Evolutionary conservation across 2,113 vertebrate genomes (phyloP), one percentile per base, ranked within the genome.

Genomic region (Gallinago paraguaiae): DNA sequence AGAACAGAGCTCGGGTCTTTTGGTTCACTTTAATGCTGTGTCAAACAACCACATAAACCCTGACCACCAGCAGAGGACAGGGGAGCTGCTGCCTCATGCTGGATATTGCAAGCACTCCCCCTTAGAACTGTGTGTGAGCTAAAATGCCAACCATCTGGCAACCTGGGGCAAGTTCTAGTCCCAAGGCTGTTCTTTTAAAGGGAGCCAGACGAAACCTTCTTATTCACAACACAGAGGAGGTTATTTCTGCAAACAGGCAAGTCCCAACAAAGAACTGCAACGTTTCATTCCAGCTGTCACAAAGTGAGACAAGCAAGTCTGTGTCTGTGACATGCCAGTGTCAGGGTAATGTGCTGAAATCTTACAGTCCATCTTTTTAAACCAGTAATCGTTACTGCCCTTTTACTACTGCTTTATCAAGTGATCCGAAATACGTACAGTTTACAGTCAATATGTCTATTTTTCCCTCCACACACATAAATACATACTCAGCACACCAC

Each of bases 381-480:
- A 50, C 3, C 59, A 35, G 28, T 10, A 37, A 33, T n/a, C 15
- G 10, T 18, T 50, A 19, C 35, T 63, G 53, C 30, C 17, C 43
- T 48, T 63, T 69, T 17, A 35, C 35, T 54, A 18, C 2, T 59
- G 57, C 75, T 85, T 51, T 51, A 54, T 1, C 1, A 0, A 77
- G 54, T 41, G 28, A 79, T 37, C 65, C 23, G n/a, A 35, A 28
- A 37, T 27, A 12, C 71, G 41, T 2, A 15, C 0, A 28, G 51
- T 39, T 61, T 46, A 48, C 31, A 43, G 14, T 54, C 60, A 24
- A 0, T 5, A 43, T 8, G 8, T 4, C 22, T 7, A 7, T 25
- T 23, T 51, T 68, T 80, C 60, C 60, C 85, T 63, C 22, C 2
- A 9, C 28, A 61, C 45, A 17, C 0, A 0, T 5, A 12, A 7